phyloP scores from a whole-genome alignment of 2,888 invertebrate species.

The Heliconius ethilla region DNA sequence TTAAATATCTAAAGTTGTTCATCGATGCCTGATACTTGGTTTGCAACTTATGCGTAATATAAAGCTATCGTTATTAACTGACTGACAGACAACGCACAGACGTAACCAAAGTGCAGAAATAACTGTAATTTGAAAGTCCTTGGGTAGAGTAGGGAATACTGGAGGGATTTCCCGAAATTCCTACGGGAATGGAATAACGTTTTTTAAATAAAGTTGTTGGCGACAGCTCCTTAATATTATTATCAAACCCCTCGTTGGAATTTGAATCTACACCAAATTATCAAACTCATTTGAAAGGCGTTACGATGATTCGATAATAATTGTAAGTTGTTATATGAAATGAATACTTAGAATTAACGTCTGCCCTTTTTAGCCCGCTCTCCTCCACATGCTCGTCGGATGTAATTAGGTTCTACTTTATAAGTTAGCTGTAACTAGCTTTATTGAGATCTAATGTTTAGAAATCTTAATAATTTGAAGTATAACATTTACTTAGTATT shows the following conservation, averaged over 20 bases:
- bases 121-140: not conserved
- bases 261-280: too few relatives aligned
- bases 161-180: not conserved
- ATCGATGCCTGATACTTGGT: not conserved
- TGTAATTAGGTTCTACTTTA: not conserved
- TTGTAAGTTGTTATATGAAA: conserved; percentile 5
- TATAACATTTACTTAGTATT: too few relatives aligned
- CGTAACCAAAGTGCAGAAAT: not conserved
- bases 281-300: too few relatives aligned
- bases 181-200: not conserved
- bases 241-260: not conserved
- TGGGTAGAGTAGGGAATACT: not conserved
- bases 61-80: not conserved
- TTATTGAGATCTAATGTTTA: not conserved
- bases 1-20: not conserved
- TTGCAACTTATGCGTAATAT: not conserved
- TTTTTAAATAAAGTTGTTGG: not conserved
- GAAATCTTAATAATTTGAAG: not conserved
- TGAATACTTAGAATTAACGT: not conserved
- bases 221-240: not conserved
- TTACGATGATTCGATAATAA: not conserved
- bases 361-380: not conserved
- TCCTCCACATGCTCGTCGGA: not conserved
- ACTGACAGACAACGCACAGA: not conserved
- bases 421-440: not conserved